Evolutionary conservation across 1,140 invertebrate genomes (phyloP).

Genomic region (Drosophila lacteicornis): DNA sequence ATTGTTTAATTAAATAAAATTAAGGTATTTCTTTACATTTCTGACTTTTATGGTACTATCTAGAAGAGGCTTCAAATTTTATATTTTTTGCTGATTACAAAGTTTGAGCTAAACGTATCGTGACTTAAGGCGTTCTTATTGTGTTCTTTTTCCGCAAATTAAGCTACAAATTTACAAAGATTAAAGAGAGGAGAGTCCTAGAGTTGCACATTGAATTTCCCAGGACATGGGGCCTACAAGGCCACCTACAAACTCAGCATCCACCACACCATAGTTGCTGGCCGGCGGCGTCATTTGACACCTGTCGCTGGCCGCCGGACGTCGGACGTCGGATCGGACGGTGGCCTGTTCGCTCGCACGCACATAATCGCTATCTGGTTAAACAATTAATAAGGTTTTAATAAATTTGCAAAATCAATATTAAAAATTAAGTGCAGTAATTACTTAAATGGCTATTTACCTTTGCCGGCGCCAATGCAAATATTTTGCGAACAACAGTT

Average conservation of each 20-base stretch:
- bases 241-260: conserved; percentile 1
- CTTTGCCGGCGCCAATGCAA: conserved; percentile 64
- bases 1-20: too few relatives aligned
- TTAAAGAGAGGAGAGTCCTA: too few relatives aligned
- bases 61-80: too few relatives aligned
- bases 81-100: too few relatives aligned
- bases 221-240: not conserved
- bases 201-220: too few relatives aligned
- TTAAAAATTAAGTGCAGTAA: conserved; percentile 81
- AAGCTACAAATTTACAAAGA: not conserved
- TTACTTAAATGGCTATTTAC: conserved; percentile 81
- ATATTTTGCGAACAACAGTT: conserved; percentile 76
- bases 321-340: not conserved
- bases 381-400: conserved; percentile 81
- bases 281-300: conserved; percentile 10
- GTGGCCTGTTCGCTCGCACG: conserved; percentile 3
- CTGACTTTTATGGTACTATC: too few relatives aligned
- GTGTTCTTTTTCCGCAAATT: not conserved
- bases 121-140: too few relatives aligned
- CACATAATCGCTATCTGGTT: conserved; percentile 50
- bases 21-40: too few relatives aligned
- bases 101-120: too few relatives aligned
- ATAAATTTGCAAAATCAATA: conserved; percentile 82
- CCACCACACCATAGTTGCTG: not conserved
- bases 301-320: conserved; percentile 4